Conservation (phyloP, 2,888 invertebrate species). For the Phengaris arion region DNA sequence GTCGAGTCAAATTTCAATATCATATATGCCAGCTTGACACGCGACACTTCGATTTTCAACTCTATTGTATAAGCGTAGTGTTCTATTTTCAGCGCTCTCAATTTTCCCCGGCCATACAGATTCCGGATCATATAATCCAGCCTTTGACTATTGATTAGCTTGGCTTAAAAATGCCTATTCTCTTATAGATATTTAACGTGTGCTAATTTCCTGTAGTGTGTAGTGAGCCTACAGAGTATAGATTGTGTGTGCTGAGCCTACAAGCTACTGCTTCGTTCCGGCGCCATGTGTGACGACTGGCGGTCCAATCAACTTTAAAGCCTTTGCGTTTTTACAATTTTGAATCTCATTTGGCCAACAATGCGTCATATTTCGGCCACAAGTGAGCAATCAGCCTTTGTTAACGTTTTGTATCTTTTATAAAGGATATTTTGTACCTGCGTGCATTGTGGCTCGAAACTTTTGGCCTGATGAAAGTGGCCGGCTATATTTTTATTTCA, state of each 20-base stretch:
- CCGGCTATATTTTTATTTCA: background rate
- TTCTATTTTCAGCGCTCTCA: too few relatives aligned
- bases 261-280: background rate
- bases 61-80: too few relatives aligned
- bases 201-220: background rate
- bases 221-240: background rate
- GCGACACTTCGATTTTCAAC: too few relatives aligned
- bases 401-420: slow-evolving; percentile 21
- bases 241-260: too few relatives aligned
- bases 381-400: slow-evolving; percentile 36
- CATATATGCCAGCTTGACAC: too few relatives aligned
- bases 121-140: too few relatives aligned
- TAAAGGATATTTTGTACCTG: slow-evolving; percentile 13
- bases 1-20: too few relatives aligned
- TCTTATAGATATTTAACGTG: background rate
- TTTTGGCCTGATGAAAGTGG: slow-evolving; percentile 17
- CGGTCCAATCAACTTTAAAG: slow-evolving; percentile 20
- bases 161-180: too few relatives aligned
- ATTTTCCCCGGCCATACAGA: too few relatives aligned
- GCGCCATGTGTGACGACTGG: background rate
- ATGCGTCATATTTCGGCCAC: slow-evolving; percentile 31
- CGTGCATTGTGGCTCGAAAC: background rate
- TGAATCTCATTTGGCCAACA: slow-evolving; percentile 29
- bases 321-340: slow-evolving; percentile 22
- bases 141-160: too few relatives aligned